phyloP scores from a whole-genome alignment of 2,113 vertebrate species.

The Suricata suricatta region DNA sequence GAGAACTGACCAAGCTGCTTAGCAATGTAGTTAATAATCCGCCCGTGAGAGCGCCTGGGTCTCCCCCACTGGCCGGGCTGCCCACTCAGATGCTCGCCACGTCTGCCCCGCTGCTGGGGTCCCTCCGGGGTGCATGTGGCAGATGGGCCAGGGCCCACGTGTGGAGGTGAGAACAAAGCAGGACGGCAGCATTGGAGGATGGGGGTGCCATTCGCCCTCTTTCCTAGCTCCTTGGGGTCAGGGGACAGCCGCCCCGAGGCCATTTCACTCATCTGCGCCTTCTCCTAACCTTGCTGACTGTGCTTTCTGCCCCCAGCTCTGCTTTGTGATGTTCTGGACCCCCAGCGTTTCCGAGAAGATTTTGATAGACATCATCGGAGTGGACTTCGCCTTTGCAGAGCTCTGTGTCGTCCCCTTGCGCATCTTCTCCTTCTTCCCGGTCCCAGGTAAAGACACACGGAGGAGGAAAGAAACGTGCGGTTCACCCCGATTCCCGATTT shows the following conservation, averaged over 20 bases:
- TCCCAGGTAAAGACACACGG: conserved; percentile 90
- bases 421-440: conserved; percentile 98
- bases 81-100: background rate
- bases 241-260: too few relatives aligned
- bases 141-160: accelerated
- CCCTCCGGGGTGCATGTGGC: background rate
- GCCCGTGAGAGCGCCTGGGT: background rate
- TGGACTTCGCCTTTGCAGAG: conserved; percentile 93
- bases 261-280: accelerated
- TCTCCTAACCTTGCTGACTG: background rate
- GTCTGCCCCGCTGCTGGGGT: accelerated
- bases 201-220: accelerated
- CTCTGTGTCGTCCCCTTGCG: conserved; percentile 94
- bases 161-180: background rate
- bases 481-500: accelerated
- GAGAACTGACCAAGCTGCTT: background rate
- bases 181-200: background rate
- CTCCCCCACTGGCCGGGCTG: background rate
- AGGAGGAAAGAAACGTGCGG: background rate
- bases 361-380: conserved; percentile 95
- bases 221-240: accelerated
- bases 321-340: conserved; percentile 98
- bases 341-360: conserved; percentile 96
- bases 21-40: background rate
- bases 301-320: conserved; percentile 87